A percentile compares a stretch with the other conserved stretches of the same genome.
Evolutionary conservation across 2,113 vertebrate species (phyloP).

Genomic region (Thamnaconus septentrionalis): DNA sequence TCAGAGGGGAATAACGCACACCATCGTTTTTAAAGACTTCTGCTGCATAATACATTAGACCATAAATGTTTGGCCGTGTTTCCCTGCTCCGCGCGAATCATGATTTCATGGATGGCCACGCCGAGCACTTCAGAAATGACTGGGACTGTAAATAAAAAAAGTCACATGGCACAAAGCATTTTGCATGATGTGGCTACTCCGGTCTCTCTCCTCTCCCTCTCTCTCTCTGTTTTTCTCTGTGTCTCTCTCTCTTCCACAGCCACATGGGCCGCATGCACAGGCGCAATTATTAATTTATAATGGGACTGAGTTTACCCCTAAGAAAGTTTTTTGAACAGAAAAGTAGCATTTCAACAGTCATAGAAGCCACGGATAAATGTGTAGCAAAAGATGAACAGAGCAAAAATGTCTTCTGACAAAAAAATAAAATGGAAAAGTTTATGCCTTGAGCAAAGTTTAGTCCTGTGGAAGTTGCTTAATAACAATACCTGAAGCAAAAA

Average conservation of each 20-base stretch:
- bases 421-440: too few species aligned
- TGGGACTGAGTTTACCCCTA: too few species aligned
- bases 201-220: background rate
- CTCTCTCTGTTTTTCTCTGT: background rate
- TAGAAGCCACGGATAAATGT: too few species aligned
- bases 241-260: background rate
- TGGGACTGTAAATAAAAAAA: slow-evolving; percentile 27
- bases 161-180: slow-evolving; percentile 8
- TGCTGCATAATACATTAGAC: slow-evolving; percentile 64
- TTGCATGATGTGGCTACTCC: slow-evolving; percentile 6
- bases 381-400: too few species aligned
- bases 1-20: slow-evolving; percentile 65
- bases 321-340: too few species aligned
- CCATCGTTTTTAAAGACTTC: slow-evolving; percentile 61
- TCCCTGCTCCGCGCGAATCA: slow-evolving; percentile 42
- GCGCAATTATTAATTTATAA: too few species aligned
- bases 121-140: background rate
- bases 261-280: too few species aligned
- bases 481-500: too few species aligned
- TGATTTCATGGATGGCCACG: slow-evolving; percentile 43
- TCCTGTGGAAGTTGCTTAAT: too few species aligned
- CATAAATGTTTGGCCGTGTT: slow-evolving; percentile 61
- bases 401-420: too few species aligned
- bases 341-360: too few species aligned
- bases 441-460: too few species aligned